A percentile compares a stretch with the other conserved stretches of the same genome.
Conservation (phyloP, 92 coral and sea anemone species). For the Chrysogorgia sp. region DNA sequence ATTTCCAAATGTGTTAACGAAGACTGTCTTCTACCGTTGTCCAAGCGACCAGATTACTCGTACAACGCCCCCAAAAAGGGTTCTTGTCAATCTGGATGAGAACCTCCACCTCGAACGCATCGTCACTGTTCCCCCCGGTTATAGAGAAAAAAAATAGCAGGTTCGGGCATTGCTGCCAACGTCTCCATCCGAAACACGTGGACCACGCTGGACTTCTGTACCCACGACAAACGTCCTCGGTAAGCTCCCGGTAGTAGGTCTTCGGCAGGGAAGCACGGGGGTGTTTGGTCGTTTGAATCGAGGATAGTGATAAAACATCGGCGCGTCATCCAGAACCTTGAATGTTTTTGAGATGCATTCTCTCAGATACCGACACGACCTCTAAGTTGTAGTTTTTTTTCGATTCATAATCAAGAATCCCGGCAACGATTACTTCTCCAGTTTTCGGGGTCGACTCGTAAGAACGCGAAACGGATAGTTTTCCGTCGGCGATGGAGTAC, state of each 20-base stretch:
- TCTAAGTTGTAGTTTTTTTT: constrained; percentile 66
- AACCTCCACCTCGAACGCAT: constrained; percentile 76
- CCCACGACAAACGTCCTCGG: constrained; percentile 73
- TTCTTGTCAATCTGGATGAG: constrained; percentile 6
- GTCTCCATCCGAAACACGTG: constrained; percentile 73
- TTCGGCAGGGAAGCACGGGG: constrained; percentile 69
- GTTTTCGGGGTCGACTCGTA: constrained; percentile 66
- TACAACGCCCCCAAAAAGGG: constrained; percentile 66
- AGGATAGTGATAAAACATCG: constrained; percentile 65
- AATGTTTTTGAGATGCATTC: constrained; percentile 70
- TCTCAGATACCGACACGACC: constrained; percentile 75
- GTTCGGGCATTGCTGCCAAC: constrained; percentile 49
- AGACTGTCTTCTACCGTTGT: constrained; percentile 78
- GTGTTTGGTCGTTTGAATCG: constrained; percentile 83
- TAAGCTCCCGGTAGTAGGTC: constrained; percentile 52
- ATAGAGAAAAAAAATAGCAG: constrained; percentile 64
- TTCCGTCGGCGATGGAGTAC: constrained; percentile 71
- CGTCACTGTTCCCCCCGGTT: constrained; percentile 74
- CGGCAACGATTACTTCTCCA: constrained; percentile 69
- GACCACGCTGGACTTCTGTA: constrained; percentile 59
- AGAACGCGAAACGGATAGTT: constrained; percentile 88
- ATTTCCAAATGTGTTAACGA: constrained; percentile 66
- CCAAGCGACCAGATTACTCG: constrained; percentile 81
- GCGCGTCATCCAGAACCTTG: constrained; percentile 49
- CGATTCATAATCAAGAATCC: constrained; percentile 71